Percentiles rank a stretch among this genome's conserved stretches.
phyloP scores from a whole-genome alignment of 2,888 invertebrate species.

The Xestia c-nigrum region DNA sequence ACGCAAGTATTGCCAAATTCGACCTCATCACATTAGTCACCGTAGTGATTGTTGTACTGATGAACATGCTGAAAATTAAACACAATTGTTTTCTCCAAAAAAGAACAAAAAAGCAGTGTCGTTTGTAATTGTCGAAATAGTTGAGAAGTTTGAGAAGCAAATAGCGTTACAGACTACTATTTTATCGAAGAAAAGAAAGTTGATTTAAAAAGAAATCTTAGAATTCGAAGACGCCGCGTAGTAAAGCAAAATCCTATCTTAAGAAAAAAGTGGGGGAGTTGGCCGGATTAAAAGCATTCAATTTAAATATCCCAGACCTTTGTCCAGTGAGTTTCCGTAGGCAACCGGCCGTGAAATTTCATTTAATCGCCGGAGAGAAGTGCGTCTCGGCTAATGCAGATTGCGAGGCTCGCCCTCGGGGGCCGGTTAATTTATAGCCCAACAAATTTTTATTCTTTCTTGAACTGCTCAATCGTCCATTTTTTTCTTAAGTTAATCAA shows the following conservation, averaged over 20 bases:
- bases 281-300: slow-evolving; percentile 86
- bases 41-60: not conserved
- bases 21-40: not conserved
- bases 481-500: slow-evolving; percentile 73
- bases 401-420: slow-evolving; percentile 83
- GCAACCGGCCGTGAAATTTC: slow-evolving; percentile 89
- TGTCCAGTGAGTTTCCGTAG: slow-evolving; percentile 86
- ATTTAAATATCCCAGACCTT: slow-evolving; percentile 88
- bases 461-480: slow-evolving; percentile 86
- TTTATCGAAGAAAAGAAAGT: slow-evolving; percentile 27
- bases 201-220: slow-evolving; percentile 55
- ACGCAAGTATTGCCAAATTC: not conserved
- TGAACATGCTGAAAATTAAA: not conserved
- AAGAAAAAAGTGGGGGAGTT: slow-evolving; percentile 78
- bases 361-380: slow-evolving; percentile 88
- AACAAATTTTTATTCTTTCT: slow-evolving; percentile 89
- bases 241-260: slow-evolving; percentile 70
- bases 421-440: slow-evolving; percentile 87
- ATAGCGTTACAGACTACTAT: slow-evolving; percentile 5
- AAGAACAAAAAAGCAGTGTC: not conserved
- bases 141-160: not conserved
- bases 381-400: slow-evolving; percentile 89
- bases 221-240: slow-evolving; percentile 64
- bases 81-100: not conserved
- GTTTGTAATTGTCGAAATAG: slow-evolving; percentile 8